Base-by-base conservation (phyloP, 2,797 vertebrate species). In the Leucoraja ocellata region DNA sequence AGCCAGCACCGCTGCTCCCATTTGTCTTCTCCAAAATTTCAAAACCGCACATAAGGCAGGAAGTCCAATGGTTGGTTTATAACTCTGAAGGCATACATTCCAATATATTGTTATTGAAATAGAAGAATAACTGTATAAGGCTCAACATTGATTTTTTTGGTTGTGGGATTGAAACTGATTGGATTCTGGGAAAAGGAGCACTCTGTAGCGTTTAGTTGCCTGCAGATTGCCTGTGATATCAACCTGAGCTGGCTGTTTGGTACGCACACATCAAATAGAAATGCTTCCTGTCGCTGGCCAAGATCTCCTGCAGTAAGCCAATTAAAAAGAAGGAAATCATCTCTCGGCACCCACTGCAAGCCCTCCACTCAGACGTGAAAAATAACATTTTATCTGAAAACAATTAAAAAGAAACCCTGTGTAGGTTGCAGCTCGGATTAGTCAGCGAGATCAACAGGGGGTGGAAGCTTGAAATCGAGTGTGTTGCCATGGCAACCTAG, bases 351-450 rank as follows among this genome's bases (percentile, higher is more conserved):
- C 83, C 13, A 32, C 13, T 63, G 25, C 58, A 84, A 23, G 28
- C 58, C 63, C 58, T 86, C 83, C 83, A 63, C 25, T 86, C n/a
- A 86, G 58, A 65, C 1, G 25, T 28, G n/a, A 68, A 68, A 36
- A 88, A 88, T 23, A 21, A 32, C 84, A 58, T 84, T 32, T 36
- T 68, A 68, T 68, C 63, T 88, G 68, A 88, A 88, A 88, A 68
- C 36, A 36, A 68, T 88, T 32, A n/a, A 58, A 25, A 25, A 58
- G 39, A 83, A 83, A 13, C 54, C 77, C 32, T 61, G 54, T 81
- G 79, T 25, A 23, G 39, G 21, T 83, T 83, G 10, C 14, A n/a
- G 54, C 25, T 84, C 23, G 84, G 61, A 68, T 68, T 63, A 88
- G 61, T 68, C n/a, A 2, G 16, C 9, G 21, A 21, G 84, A 36